These are phyloP conservation scores for Sphaerodactylus townsendi DNA, from an alignment of 2,113 vertebrate genomes.

Conservation along the genomic window DNA sequence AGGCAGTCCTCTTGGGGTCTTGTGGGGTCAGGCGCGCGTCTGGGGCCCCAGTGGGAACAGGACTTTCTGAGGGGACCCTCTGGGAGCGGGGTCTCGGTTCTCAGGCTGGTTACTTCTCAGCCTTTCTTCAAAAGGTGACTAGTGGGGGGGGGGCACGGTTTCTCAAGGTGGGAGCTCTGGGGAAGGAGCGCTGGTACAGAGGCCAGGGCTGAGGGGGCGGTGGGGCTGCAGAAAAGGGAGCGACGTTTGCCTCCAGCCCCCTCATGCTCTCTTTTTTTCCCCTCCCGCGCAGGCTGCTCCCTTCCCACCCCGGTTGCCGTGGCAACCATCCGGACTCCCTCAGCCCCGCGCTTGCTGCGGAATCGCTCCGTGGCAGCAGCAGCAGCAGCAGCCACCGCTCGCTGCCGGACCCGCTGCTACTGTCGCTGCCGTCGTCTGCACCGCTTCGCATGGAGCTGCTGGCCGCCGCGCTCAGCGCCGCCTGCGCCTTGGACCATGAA, in stretches of 20 bases:
- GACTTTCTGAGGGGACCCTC: neutral
- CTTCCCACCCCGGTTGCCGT: slow-evolving; percentile 70
- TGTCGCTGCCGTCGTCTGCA: slow-evolving; percentile 14
- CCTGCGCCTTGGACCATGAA: slow-evolving; percentile 76
- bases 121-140: neutral
- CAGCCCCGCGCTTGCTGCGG: slow-evolving; percentile 57
- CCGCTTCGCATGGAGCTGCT: slow-evolving; percentile 72
- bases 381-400: slow-evolving; percentile 35
- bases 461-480: slow-evolving; percentile 76
- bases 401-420: neutral
- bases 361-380: slow-evolving; percentile 51
- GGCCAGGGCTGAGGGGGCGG: neutral
- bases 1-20: slow-evolving; percentile 10
- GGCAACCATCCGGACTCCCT: slow-evolving; percentile 71
- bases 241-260: neutral
- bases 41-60: neutral
- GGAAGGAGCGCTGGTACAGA: neutral
- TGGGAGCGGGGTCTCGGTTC: neutral
- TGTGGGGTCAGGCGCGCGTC: neutral
- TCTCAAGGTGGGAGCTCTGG: neutral
- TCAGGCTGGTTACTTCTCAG: neutral
- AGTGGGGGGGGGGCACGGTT: neutral
- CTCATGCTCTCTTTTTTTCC: slow-evolving; percentile 19
- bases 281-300: slow-evolving; percentile 62
- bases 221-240: neutral